Evolutionary conservation across 2,113 vertebrate species (phyloP), one percentile per base, ranked within the genome.

Genomic region (Vidua macroura): DNA sequence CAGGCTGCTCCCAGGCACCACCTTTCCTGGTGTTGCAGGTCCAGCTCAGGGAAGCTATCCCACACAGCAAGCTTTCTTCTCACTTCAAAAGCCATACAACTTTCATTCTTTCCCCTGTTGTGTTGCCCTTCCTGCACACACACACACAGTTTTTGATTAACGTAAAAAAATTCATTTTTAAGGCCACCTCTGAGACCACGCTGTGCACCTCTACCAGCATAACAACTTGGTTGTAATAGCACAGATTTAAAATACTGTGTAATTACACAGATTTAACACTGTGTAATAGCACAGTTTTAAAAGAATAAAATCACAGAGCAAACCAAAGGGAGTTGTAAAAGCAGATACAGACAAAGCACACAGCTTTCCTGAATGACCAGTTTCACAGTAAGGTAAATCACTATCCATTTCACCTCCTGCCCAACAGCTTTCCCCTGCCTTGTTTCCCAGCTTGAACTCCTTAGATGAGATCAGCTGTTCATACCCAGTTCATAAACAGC

Each of bases 381-480:
- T 74, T 84, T 83, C 75, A 64, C 18, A 68, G 78, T 15, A 81
- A 72, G 14, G 83, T 92, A 43, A 67, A 89, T n/a, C 83, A 48
- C 69, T 77, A 48, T 13, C 16, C 37, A 28, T 90, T 79, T 77
- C 63, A 58, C 37, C 33, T 94, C 62, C 58, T 69, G 24, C 62
- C 62, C 51, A 63, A 27, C 39, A 81, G 39, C 63, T 72, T 69
- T 39, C 25, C 24, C 18, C 17, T 35, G 58, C 60, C 94, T 93
- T 64, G 48, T 35, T 95, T 90, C 76, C 44, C 70, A 90, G 66
- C 33, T 83, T 95, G 62, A 94, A 53, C 88, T 28, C 82, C 86
- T 90, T 63, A 78, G 70, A 56, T 31, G 53, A 92, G 30, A 86
- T 95, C 77, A 93, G 82, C 80, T 96, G 81, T 28, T 97, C 67